Evolutionary conservation across 1,140 invertebrate species (phyloP).

Genomic region (Drosophila chauvacae): DNA sequence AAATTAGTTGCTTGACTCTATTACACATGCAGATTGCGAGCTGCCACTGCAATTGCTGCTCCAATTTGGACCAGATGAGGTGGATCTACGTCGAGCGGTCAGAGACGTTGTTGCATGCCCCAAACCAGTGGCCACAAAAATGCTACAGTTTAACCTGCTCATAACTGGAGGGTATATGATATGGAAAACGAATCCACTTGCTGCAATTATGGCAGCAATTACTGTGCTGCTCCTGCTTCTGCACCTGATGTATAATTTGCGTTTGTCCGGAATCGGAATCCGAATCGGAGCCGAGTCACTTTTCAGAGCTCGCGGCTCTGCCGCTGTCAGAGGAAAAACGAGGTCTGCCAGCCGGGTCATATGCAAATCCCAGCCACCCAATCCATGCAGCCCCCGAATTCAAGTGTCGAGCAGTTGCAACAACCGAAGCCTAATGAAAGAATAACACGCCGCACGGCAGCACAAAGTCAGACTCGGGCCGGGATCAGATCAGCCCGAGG

Average conservation of each 20-base stretch:
- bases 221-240: slow-evolving; percentile 50
- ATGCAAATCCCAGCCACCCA: slow-evolving; percentile 22
- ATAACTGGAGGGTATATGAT: slow-evolving; percentile 79
- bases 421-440: slow-evolving; percentile 70
- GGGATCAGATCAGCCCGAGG: slow-evolving; percentile 43
- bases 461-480: slow-evolving; percentile 39
- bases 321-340: slow-evolving; percentile 55
- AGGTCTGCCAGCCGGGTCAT: slow-evolving; percentile 41
- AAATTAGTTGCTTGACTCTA: slow-evolving; percentile 66
- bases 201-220: slow-evolving; percentile 80
- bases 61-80: slow-evolving; percentile 53
- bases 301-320: slow-evolving; percentile 78
- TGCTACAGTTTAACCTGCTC: slow-evolving; percentile 73
- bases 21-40: slow-evolving; percentile 64
- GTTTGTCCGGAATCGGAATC: slow-evolving; percentile 50
- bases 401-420: slow-evolving; percentile 51
- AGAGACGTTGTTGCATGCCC: slow-evolving; percentile 41
- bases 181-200: slow-evolving; percentile 74
- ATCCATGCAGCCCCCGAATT: slow-evolving; percentile 22
- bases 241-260: slow-evolving; percentile 80
- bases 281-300: slow-evolving; percentile 58
- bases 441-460: slow-evolving; percentile 70
- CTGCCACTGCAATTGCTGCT: slow-evolving; percentile 63
- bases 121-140: slow-evolving; percentile 60
- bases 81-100: slow-evolving; percentile 16